phyloP scores from a whole-genome alignment of 2,113 vertebrate species.

The Entelurus aequoreus region DNA sequence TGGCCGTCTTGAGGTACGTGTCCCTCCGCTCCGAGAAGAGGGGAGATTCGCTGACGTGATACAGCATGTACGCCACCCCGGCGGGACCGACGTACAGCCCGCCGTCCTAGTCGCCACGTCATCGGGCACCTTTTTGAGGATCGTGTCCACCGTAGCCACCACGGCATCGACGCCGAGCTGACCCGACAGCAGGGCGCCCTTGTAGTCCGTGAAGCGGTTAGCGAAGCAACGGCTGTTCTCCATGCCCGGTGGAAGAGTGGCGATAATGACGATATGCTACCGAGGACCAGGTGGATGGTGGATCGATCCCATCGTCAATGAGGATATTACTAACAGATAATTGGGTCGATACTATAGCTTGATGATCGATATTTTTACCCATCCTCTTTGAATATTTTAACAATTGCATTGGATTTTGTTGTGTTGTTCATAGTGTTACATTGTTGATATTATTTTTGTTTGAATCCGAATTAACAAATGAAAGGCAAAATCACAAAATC shows the following conservation, averaged over 20 bases:
- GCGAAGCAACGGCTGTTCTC: slow-evolving; percentile 82
- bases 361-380: too few species aligned
- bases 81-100: slow-evolving; percentile 81
- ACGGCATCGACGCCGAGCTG: too few species aligned
- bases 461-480: too few species aligned
- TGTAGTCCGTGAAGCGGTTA: slow-evolving; percentile 83
- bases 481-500: too few species aligned
- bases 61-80: slow-evolving; percentile 85
- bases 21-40: slow-evolving; percentile 75
- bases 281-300: background rate
- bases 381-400: too few species aligned
- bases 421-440: too few species aligned
- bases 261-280: background rate
- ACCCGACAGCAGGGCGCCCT: slow-evolving; percentile 76
- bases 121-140: slow-evolving; percentile 72
- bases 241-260: slow-evolving; percentile 53
- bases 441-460: too few species aligned
- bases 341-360: too few species aligned
- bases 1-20: slow-evolving; percentile 76
- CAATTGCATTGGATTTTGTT: too few species aligned
- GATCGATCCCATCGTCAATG: background rate
- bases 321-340: slow-evolving; percentile 12
- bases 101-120: slow-evolving; percentile 68
- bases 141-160: slow-evolving; percentile 76
- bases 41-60: slow-evolving; percentile 80